phyloP scores from a whole-genome alignment of 2,113 vertebrate genomes.

The Bombycilla garrulus region DNA sequence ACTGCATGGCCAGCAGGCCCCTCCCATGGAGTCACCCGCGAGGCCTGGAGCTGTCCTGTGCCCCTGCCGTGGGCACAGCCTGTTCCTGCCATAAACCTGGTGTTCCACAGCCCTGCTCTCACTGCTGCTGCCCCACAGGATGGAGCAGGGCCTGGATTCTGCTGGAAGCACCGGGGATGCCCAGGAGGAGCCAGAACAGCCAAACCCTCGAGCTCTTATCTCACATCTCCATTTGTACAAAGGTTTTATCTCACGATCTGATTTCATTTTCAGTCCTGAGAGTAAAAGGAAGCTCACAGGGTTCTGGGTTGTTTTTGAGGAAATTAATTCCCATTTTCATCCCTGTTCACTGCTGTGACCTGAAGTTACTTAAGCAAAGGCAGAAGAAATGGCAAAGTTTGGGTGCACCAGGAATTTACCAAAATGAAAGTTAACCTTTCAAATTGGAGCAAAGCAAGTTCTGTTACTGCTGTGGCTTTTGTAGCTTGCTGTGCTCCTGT shows the following conservation, averaged over 20 bases:
- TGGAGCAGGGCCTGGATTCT: neutral
- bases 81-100: fast-evolving
- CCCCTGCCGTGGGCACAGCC: fast-evolving
- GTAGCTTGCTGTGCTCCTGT: neutral
- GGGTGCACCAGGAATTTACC: neutral
- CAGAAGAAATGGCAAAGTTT: neutral
- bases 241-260: neutral
- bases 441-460: neutral
- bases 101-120: no score
- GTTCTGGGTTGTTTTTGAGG: neutral
- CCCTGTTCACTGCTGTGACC: fast-evolving
- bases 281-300: neutral
- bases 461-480: neutral
- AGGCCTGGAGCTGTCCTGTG: neutral
- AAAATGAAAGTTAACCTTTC: neutral
- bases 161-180: neutral
- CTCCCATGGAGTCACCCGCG: neutral
- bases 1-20: no score
- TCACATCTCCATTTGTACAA: neutral
- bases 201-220: neutral
- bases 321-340: neutral
- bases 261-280: neutral
- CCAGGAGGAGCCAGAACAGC: neutral
- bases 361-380: neutral
- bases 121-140: fast-evolving